Base-by-base conservation (phyloP, 1,140 invertebrate species). In the Agrypnia vestita region DNA sequence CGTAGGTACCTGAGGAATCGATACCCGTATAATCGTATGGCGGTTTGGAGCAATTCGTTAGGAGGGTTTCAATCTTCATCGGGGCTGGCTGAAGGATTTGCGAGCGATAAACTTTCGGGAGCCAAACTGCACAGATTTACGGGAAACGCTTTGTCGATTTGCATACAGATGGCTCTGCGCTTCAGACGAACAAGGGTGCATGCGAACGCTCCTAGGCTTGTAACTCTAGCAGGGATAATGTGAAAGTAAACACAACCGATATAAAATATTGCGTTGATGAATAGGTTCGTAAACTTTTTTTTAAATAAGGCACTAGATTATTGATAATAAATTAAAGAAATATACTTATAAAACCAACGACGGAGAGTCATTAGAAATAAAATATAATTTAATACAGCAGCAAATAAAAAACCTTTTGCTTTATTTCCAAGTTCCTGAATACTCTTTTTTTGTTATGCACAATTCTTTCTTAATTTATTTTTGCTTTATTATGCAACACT, bases 31-130 rank as follows among this genome's bases (percentile, higher is more conserved):
- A 62, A 62, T 62, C 35, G 61, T 6, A 43, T 4, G 61, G 7
- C 25, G 35, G 56, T 75, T 44, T 55, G 25, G 53, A 46, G 25
- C 59, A 76, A 76, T 76, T 46, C n/a, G 21, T 64, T 76, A 76
- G 49, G 62, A 47, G 46, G 74, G 35, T 76, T 75, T 76, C 74
- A 62, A 46, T 47, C 74, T 46, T 62, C 55, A 69, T 44, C 19
- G 17, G 6, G 25, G 25, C 56, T 61, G 13, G 0, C 9, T 61
- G 56, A 35, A 61, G 19, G 56, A 21, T 61, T 61, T 61, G 49
- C n/a, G 49, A 15, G 49, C 49, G 3, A 51, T 51, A 51, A 51
- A 51, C 11, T 51, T 51, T 51, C 3, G 3, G 49, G 1, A 6
- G 6, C 1, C 25, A 1, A 35, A 35, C 1, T 35, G 25, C 6